Conservation (phyloP, 1,140 invertebrate genomes). For the Pseudoatta argentina region DNA sequence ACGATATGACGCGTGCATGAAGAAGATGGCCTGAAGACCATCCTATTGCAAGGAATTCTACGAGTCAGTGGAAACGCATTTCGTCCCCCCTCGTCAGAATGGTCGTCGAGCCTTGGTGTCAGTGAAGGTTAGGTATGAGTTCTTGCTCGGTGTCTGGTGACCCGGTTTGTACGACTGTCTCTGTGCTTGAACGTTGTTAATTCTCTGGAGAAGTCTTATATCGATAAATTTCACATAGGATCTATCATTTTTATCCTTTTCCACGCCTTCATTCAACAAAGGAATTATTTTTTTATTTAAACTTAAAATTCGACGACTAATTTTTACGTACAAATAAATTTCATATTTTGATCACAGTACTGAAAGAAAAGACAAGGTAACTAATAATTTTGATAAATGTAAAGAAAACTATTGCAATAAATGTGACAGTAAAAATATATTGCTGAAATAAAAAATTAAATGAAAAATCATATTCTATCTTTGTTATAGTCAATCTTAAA, state of each 20-base stretch:
- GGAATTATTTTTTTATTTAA: background rate
- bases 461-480: background rate
- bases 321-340: background rate
- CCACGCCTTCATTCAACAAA: background rate
- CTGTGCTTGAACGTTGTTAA: constrained; percentile 67
- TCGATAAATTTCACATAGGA: background rate
- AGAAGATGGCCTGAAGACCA: constrained; percentile 26
- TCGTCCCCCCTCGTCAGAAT: constrained; percentile 19
- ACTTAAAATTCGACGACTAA: background rate
- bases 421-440: background rate
- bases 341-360: background rate
- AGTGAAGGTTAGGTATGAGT: constrained; percentile 70
- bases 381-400: background rate
- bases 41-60: constrained; percentile 37
- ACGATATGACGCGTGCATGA: background rate
- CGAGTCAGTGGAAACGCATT: constrained; percentile 37
- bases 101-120: constrained; percentile 58
- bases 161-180: constrained; percentile 69
- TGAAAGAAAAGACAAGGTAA: background rate
- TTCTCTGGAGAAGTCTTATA: background rate
- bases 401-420: background rate
- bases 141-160: constrained; percentile 79
- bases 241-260: background rate
- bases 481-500: background rate
- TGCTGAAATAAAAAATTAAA: background rate